Conservation (phyloP, 2,888 invertebrate species). For the Polydrusus cervinus region DNA sequence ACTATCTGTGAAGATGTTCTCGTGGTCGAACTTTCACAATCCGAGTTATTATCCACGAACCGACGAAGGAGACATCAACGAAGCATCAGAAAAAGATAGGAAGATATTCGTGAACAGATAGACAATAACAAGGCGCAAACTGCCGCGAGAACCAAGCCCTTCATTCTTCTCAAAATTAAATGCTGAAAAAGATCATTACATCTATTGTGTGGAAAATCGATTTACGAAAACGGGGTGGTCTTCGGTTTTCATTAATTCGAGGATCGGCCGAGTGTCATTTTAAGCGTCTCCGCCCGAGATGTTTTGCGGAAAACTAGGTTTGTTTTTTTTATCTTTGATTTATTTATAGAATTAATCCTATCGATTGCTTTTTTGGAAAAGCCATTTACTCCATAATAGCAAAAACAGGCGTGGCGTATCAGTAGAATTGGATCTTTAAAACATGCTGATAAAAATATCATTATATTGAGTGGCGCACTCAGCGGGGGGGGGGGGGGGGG, state of each 20-base stretch:
- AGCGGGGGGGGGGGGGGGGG: no score
- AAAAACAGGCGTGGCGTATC: not conserved
- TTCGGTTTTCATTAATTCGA: constrained; percentile 6
- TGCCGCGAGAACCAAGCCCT: constrained; percentile 46
- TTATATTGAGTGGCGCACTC: no score
- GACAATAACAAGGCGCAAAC: constrained; percentile 56
- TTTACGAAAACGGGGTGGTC: constrained; percentile 29
- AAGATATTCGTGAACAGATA: constrained; percentile 48
- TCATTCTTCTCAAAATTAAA: constrained; percentile 53
- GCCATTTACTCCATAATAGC: no score
- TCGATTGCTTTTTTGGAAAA: no score
- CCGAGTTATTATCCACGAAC: constrained; percentile 35
- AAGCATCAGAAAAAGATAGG: constrained; percentile 43
- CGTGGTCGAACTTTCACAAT: constrained; percentile 51
- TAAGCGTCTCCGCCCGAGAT: not conserved
- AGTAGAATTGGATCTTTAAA: not conserved
- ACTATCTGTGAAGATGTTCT: constrained; percentile 44
- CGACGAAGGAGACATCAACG: constrained; percentile 47
- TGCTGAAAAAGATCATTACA: constrained; percentile 40
- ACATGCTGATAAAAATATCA: not conserved
- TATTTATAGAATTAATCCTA: no score
- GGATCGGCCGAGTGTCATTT: constrained; percentile 3
- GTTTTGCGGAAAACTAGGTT: no score
- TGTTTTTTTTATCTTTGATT: no score
- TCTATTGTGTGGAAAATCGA: constrained; percentile 51